Conservation (phyloP, 2,888 invertebrate species). For the Tetragonula carbonaria region DNA sequence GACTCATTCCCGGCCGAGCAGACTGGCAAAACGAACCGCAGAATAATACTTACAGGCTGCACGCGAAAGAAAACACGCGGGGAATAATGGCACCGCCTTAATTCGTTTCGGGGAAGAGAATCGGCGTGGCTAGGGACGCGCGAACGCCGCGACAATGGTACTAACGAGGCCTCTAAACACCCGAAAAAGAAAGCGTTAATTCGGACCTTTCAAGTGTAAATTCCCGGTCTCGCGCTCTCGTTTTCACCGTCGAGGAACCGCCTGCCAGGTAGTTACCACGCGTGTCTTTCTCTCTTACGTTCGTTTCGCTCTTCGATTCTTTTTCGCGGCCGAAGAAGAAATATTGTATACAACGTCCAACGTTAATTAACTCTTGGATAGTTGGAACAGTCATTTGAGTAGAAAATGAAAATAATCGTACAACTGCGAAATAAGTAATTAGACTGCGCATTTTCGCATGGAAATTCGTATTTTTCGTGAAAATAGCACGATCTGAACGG, state of each 20-base stretch:
- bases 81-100: slow-evolving; percentile 54
- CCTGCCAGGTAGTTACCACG: slow-evolving; percentile 19
- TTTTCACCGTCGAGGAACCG: slow-evolving; percentile 39
- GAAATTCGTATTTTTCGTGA: too few relatives aligned
- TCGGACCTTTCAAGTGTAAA: slow-evolving; percentile 69
- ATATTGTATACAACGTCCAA: too few relatives aligned
- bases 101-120: slow-evolving; percentile 55
- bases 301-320: not conserved
- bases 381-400: too few relatives aligned
- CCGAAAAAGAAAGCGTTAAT: slow-evolving; percentile 64
- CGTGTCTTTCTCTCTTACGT: slow-evolving; percentile 11
- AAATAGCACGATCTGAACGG: too few relatives aligned
- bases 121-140: slow-evolving; percentile 35
- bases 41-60: slow-evolving; percentile 42
- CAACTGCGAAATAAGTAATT: too few relatives aligned
- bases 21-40: slow-evolving; percentile 23
- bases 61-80: slow-evolving; percentile 51
- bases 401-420: too few relatives aligned
- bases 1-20: slow-evolving; percentile 6
- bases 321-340: not conserved
- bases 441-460: too few relatives aligned
- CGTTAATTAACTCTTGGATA: too few relatives aligned
- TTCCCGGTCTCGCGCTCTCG: slow-evolving; percentile 51
- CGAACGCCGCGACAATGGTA: slow-evolving; percentile 60
- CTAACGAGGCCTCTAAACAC: slow-evolving; percentile 63